Evolutionary conservation across 2,797 vertebrate genomes (phyloP), one percentile per base, ranked within the genome.

Genomic region (Ambastaia sidthimunki): DNA sequence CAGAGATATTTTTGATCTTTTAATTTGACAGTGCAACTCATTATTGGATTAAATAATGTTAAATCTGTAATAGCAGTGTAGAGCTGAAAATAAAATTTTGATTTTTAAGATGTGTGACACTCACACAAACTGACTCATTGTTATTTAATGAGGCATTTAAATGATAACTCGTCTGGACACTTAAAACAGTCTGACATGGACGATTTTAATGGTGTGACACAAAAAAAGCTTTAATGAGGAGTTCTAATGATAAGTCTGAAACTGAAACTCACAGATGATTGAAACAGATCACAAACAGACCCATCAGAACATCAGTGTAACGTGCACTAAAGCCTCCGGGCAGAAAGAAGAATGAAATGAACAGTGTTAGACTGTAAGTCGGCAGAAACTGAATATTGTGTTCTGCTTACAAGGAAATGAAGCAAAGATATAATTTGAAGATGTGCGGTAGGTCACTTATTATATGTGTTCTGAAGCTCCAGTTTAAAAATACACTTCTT

Each of bases 381-480:
- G 67, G 55, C 11, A 57, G 77, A 80, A 80, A 80, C 77, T 34
- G 23, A 66, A 73, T 44, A 57, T 60, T 15, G 57, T 55, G 77
- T 41, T 21, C 4, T 55, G 66, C 13, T 80, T 79, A 10, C 6
- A 65, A 72, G 47, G n/a, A 21, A 72, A 79, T 55, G 69, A 16
- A 66, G 12, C 9, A 55, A 66, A 66, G 16, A 10, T 71, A 57
- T 55, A 66, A 80, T 60, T 25, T 73, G 60, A 78, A 65, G 76
- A 80, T 65, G 34, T 19, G 7, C 47, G 65, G n/a, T 68, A 74
- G 65, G 65, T 68, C 63, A 69, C 54, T 68, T 65, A 19, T 70
- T 78, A 72, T 82, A 54, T 78, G 85, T 81, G 48, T 3, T 66
- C 34, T n/a, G 7, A 18, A 2, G 31, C 60, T 63, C 60, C 28